Evolutionary conservation across 2,888 invertebrate genomes (phyloP).

Genomic region (Apodemia zela): DNA sequence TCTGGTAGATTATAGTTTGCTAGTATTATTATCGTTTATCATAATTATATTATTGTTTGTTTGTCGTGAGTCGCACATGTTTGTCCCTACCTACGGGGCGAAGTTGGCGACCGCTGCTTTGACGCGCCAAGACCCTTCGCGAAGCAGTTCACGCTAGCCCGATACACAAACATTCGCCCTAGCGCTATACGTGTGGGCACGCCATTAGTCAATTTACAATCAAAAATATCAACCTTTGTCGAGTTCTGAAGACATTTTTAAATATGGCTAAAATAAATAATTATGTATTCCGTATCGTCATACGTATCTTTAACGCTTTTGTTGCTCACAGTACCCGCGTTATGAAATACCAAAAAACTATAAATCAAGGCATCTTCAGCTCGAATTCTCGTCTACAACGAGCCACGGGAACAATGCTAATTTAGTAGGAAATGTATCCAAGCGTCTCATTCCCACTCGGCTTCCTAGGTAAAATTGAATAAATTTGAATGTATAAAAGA

Average conservation of each 20-base stretch:
- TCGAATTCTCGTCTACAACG: neutral
- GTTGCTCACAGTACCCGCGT: slow-evolving; percentile 7
- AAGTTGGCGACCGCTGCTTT: too few species aligned
- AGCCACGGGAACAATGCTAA: slow-evolving; percentile 50
- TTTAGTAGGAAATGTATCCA: slow-evolving; percentile 54
- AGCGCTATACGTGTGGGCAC: too few species aligned
- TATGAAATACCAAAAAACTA: slow-evolving; percentile 10
- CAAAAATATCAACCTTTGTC: neutral
- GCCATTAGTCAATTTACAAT: neutral
- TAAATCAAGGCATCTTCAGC: slow-evolving; percentile 2
- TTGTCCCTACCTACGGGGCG: too few species aligned
- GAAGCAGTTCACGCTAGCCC: too few species aligned
- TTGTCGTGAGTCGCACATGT: too few species aligned
- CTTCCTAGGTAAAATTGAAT: slow-evolving; percentile 67
- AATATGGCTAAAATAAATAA: neutral
- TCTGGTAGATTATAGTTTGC: too few species aligned
- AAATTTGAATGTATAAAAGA: slow-evolving; percentile 67
- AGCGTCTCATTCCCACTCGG: slow-evolving; percentile 67
- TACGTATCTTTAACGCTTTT: neutral
- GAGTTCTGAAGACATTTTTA: neutral
- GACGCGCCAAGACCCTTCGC: too few species aligned
- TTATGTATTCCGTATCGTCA: neutral
- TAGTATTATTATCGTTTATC: too few species aligned
- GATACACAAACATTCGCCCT: too few species aligned
- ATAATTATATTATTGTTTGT: too few species aligned